A percentile compares a stretch with the other conserved stretches of the same genome.
These are phyloP conservation scores for Pelobates cultripes DNA, from an alignment of 2,797 vertebrate species.

Conservation along the genomic window DNA sequence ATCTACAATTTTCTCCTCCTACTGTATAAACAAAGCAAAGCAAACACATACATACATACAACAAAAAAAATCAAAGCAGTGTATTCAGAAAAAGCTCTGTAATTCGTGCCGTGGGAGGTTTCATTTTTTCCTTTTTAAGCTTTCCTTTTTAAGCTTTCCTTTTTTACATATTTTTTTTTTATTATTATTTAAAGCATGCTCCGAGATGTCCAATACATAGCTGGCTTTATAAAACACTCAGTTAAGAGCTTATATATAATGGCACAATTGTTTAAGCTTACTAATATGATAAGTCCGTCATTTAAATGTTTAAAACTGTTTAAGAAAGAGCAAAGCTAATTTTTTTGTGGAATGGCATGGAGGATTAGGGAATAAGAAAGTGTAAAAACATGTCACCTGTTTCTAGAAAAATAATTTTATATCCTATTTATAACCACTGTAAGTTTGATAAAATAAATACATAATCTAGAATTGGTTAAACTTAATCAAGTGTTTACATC, in stretches of 20 bases:
- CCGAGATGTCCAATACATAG: background rate
- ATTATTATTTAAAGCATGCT: background rate
- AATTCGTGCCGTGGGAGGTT: constrained; percentile 41
- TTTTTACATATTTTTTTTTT: constrained; percentile 16
- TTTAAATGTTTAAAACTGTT: no score
- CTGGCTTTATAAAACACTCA: background rate
- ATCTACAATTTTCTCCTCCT: constrained; percentile 51
- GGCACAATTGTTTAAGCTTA: background rate
- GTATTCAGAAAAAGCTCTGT: constrained; percentile 49
- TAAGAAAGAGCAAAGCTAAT: no score
- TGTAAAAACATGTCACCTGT: no score
- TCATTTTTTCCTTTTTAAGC: constrained; percentile 22
- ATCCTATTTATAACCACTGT: no score
- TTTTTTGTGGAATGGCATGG: no score
- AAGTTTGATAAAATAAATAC: no score
- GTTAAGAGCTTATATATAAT: background rate
- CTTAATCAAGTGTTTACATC: no score
- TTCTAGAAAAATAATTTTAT: no score
- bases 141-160: constrained; percentile 33
- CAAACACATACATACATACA: constrained; percentile 6
- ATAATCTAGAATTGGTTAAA: no score
- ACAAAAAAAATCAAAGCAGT: constrained; percentile 24
- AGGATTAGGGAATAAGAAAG: no score
- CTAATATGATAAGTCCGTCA: background rate
- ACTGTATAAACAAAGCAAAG: constrained; percentile 47